Evolutionary conservation across 2,113 vertebrate genomes (phyloP).

Genomic region (Cygnus buccinator): DNA sequence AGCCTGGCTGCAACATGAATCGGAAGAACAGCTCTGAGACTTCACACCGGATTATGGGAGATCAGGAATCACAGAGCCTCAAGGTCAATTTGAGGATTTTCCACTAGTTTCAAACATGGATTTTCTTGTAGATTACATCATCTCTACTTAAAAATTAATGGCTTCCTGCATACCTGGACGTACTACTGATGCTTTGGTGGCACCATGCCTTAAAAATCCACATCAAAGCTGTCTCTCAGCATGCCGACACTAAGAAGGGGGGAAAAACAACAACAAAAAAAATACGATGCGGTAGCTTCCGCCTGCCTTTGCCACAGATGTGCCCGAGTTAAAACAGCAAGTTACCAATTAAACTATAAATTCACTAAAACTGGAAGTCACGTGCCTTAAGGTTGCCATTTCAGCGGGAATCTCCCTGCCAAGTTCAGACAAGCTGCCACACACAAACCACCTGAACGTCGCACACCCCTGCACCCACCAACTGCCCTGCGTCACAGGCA

Average conservation of each 20-base stretch:
- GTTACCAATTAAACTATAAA: slow-evolving; percentile 45
- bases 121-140: not conserved
- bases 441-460: not conserved
- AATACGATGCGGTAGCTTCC: not conserved
- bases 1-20: not conserved
- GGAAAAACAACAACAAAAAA: not conserved
- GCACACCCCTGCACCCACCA: not conserved
- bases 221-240: not conserved
- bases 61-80: not conserved
- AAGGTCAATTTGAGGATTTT: not conserved
- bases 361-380: slow-evolving; percentile 3
- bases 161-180: not conserved
- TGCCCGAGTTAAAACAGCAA: not conserved
- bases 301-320: slow-evolving; percentile 6
- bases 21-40: not conserved
- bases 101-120: not conserved
- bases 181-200: not conserved
- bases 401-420: not conserved
- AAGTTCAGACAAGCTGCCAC: not conserved
- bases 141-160: not conserved
- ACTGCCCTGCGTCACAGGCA: not conserved
- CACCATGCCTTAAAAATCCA: not conserved
- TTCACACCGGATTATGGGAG: not conserved
- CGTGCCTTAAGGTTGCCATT: not conserved
- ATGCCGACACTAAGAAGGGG: fast-evolving